A percentile compares a stretch with the other conserved stretches of the same genome.
These are phyloP conservation scores for Dynastes grantii DNA, from an alignment of 2,888 invertebrate genomes.

Conservation along the genomic window DNA sequence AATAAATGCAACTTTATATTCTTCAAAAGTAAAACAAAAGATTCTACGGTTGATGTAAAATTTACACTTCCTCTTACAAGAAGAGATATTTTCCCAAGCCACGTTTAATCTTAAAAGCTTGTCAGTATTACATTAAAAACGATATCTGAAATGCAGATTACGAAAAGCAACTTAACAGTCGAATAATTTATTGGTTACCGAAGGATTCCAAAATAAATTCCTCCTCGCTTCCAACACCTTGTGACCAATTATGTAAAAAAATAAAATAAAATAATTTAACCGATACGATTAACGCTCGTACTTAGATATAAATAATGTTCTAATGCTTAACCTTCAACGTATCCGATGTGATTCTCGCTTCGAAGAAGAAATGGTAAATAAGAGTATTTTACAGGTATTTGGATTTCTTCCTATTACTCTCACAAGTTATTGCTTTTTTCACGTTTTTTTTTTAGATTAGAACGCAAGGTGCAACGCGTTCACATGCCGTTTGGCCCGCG, in stretches of 20 bases:
- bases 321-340: background rate
- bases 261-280: background rate
- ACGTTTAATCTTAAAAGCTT: background rate
- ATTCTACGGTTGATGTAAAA: too few species aligned
- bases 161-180: too few species aligned
- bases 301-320: background rate
- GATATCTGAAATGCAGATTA: background rate
- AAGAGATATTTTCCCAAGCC: background rate
- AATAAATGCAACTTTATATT: too few species aligned
- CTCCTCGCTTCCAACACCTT: background rate
- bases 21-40: too few species aligned
- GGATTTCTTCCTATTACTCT: background rate
- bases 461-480: background rate
- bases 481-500: background rate
- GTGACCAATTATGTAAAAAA: background rate
- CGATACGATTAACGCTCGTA: background rate
- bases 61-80: too few species aligned
- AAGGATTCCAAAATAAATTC: background rate
- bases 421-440: background rate
- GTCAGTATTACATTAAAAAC: background rate
- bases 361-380: background rate
- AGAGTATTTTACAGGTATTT: background rate
- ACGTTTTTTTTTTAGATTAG: conserved; percentile 40
- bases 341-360: background rate
- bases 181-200: too few species aligned